Base-by-base conservation (phyloP, 2,888 invertebrate genomes). In the Andrena minutula region DNA sequence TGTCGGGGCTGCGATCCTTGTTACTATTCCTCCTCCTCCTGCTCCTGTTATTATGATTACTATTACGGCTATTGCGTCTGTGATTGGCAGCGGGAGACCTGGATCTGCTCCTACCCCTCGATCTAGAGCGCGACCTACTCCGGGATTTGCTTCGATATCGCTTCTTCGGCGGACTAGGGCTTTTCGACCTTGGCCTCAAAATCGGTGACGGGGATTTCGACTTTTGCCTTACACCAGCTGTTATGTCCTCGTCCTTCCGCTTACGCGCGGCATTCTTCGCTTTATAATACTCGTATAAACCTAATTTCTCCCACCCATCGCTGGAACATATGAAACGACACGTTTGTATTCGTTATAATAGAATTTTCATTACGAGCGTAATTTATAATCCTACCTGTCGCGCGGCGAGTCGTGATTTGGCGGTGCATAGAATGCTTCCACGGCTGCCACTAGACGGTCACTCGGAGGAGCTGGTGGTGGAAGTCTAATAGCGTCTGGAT, bases 291-390 rank as follows among this genome's bases (percentile, higher is more conserved):
- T 99, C 99, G 94, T 99, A 99, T 74, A 99, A 95, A 83, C 99
- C 99, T 91, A 99, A 95, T 94, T 98, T 98, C 94, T 99, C 99
- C 99, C 99, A 99, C 41, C 99, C 99, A 94, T 99, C 99, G 94
- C 97, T 97, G 65, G n/a, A 87, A 70, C 6, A 75, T 26, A 71
- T 7, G 12, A 61, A 0, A 26, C 28, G 35, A 68, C 8, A 28
- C 2, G 7, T 49, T 66, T 28, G 32, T 47, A 1, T n/a, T 56
- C 28, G 32, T 20, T 10, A 41, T 47, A 26, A 20, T n/a, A 5
- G 7, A 51, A 51, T n/a, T 4, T 26, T 47, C 6, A 51, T 6
- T 12, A 30, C 12, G 10, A 10, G 8, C 8, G 30, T 53, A 32
- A 41, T 63, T 49, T 71, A 2, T 26, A 71, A 26, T 20, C 94